Evolutionary conservation across 2,888 invertebrate genomes (phyloP).

Genomic region (Ellobium chinense): DNA sequence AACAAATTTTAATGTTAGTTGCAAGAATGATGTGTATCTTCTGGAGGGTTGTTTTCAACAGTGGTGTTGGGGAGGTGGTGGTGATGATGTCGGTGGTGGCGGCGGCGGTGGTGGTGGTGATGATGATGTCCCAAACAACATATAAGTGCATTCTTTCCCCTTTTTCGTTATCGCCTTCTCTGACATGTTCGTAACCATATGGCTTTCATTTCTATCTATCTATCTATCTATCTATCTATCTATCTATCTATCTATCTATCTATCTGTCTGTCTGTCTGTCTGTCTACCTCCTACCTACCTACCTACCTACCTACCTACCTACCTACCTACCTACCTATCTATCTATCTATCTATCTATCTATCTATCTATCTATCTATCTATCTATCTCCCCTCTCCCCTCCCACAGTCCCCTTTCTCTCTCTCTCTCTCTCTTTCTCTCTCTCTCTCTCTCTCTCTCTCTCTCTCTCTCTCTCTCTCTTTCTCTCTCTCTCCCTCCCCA

Average conservation of each 20-base stretch:
- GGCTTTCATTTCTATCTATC: background rate
- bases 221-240: background rate
- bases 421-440: conserved; percentile 12
- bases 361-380: no score
- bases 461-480: conserved; percentile 17
- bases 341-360: no score
- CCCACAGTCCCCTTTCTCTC: background rate
- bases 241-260: background rate
- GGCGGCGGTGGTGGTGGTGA: no score
- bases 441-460: conserved; percentile 14
- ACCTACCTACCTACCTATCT: background rate
- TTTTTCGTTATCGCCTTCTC: background rate
- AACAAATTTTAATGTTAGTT: no score
- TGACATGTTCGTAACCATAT: no score
- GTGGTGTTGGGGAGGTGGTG: no score
- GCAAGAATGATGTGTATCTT: no score
- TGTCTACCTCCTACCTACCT: background rate
- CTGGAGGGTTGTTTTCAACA: no score
- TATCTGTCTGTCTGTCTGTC: background rate
- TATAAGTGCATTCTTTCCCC: background rate
- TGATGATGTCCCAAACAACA: no score
- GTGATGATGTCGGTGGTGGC: no score
- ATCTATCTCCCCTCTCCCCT: background rate
- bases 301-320: background rate
- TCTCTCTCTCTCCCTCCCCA: background rate